phyloP scores from a whole-genome alignment of 92 coral and sea anemone species.

The Parazoanthus atlanticus region DNA sequence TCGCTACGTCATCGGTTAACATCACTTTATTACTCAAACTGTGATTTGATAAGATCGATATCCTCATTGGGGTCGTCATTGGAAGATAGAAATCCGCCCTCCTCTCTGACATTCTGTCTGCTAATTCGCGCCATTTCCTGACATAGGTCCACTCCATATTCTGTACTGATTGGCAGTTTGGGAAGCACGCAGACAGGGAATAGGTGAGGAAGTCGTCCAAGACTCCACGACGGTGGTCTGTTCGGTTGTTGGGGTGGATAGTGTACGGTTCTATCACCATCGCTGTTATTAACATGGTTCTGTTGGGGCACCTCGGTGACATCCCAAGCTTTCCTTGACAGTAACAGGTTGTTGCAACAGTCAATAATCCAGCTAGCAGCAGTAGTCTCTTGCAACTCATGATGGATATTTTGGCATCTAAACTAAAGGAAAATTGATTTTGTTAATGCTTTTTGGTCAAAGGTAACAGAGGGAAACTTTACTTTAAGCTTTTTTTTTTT shows the following conservation, averaged over 20 bases:
- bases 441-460: not conserved
- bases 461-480: not conserved
- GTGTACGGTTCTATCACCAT: not conserved
- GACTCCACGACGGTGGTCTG: not conserved
- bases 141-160: slow-evolving; percentile 2
- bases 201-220: not conserved
- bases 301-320: not conserved
- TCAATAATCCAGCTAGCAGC: not conserved
- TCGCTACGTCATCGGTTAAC: not conserved
- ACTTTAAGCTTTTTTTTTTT: no score
- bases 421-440: not conserved
- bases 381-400: not conserved
- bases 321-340: not conserved
- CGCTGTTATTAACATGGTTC: not conserved
- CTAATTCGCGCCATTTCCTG: not conserved
- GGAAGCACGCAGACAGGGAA: not conserved
- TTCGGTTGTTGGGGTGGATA: not conserved
- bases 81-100: slow-evolving; percentile 18
- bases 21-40: not conserved
- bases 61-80: slow-evolving; percentile 19
- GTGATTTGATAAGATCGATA: not conserved
- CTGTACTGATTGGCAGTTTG: not conserved
- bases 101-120: not conserved
- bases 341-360: not conserved
- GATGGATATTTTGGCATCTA: not conserved